phyloP scores from a whole-genome alignment of 2,888 invertebrate species.

The Phlogophora meticulosa region DNA sequence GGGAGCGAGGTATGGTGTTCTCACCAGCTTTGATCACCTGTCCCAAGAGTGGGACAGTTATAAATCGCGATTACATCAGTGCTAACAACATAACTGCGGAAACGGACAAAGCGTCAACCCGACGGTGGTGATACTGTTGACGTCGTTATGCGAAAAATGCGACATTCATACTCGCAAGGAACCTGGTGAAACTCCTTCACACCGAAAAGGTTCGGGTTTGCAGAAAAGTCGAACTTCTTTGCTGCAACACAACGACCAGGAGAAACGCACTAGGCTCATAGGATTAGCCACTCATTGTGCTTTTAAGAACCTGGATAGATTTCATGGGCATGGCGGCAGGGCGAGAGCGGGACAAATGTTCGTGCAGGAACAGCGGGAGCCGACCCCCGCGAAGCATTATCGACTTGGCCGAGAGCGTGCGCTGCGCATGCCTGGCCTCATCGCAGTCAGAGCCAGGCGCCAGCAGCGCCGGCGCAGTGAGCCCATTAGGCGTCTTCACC shows the following conservation, averaged over 20 bases:
- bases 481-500: not conserved
- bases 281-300: constrained; percentile 4
- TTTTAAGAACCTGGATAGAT: not conserved
- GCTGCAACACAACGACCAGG: not conserved
- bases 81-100: not conserved
- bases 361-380: not conserved
- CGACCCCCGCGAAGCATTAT: no score
- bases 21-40: not conserved
- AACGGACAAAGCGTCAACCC: constrained; percentile 1
- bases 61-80: not conserved
- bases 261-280: not conserved
- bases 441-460: not conserved
- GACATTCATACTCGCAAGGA: not conserved
- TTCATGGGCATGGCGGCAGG: not conserved
- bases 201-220: constrained; percentile 4
- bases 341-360: constrained; percentile 1
- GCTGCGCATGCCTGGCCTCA: not conserved
- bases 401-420: not conserved
- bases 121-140: constrained; percentile 3
- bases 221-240: not conserved
- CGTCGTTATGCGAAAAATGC: not conserved
- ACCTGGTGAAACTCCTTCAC: not conserved
- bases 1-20: not conserved
- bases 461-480: not conserved
- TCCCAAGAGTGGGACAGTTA: constrained; percentile 3